Evolutionary conservation across 2,113 vertebrate species (phyloP), one percentile per base, ranked within the genome.

Genomic region (Aegithalos caudatus): DNA sequence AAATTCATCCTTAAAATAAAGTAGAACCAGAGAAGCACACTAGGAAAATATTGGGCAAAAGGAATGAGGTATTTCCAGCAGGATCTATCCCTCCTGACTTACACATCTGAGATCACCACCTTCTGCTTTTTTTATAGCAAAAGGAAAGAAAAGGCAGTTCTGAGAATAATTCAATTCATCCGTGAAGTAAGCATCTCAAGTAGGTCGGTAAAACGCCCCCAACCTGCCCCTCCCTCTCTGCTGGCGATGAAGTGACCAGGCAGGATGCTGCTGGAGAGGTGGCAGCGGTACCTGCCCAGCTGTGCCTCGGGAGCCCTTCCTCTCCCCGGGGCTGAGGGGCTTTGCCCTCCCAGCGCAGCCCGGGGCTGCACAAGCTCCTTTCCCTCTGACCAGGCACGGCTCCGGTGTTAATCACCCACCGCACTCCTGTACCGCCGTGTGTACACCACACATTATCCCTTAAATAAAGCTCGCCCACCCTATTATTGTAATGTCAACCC

Each of bases 401-500:
- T 77, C 81, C 0, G 1, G 8, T 9, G 58, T 40, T 89, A 10
- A 90, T 91, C 84, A 65, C 70, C 50, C 5, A 0, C 53, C 81
- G 4, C 38, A 0, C 61, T 79, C 89, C 28, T 64, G 47, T 18
- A 14, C 31, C 58, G 87, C 62, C 58, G 14, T 25, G 67, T 64
- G 67, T 33, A 28, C 70, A 54, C 23, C 74, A 4, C 88, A 66
- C 57, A 24, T 82, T 77, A 91, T 90, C 94, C 87, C 78, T 85
- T 90, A 92, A 95, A 85, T 77, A 95, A 97, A 82, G 78, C 92
- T 95, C 94, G 51, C 84, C 94, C 95, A 89, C 93, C 94, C 95
- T 62, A 53, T 95, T 95, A 94, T 91, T 91, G 90, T 66, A 94
- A 94, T 66, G 94, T 89, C 96, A 93, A 5, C 57, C 60, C 83